Evolutionary conservation across 1,140 invertebrate genomes (phyloP).

Genomic region (Caenorhabditis remanei): DNA sequence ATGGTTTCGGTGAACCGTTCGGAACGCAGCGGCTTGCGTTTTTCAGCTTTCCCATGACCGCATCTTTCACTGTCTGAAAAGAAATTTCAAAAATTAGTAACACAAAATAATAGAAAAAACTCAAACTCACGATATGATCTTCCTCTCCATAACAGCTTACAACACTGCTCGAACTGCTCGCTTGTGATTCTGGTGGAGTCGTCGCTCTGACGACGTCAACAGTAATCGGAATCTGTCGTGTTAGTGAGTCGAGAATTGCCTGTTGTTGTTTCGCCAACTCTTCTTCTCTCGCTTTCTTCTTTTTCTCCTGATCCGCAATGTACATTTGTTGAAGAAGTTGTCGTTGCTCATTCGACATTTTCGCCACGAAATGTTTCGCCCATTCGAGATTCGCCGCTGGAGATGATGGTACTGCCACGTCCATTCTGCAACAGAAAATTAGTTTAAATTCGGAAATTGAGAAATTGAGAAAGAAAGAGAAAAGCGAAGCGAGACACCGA

Average conservation of each 20-base stretch:
- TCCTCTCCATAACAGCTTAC: not conserved
- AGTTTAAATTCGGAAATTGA: not conserved
- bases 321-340: not conserved
- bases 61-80: constrained; percentile 40
- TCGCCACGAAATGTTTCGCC: not conserved
- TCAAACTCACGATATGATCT: not conserved
- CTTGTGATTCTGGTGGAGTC: constrained; percentile 7
- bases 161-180: not conserved
- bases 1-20: not conserved
- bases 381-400: not conserved
- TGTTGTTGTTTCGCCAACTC: not conserved
- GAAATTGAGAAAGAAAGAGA: not conserved
- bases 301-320: not conserved
- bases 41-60: not conserved
- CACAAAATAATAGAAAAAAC: not conserved
- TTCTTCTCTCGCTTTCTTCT: not conserved
- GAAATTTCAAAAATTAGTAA: too few species aligned
- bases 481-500: not conserved
- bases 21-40: not conserved
- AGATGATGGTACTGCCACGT: not conserved
- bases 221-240: constrained; percentile 5
- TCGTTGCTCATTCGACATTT: not conserved
- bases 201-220: constrained; percentile 2
- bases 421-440: constrained; percentile 5
- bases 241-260: constrained; percentile 15